Evolutionary conservation across 2,113 vertebrate species (phyloP).

Genomic region (Merops nubicus): DNA sequence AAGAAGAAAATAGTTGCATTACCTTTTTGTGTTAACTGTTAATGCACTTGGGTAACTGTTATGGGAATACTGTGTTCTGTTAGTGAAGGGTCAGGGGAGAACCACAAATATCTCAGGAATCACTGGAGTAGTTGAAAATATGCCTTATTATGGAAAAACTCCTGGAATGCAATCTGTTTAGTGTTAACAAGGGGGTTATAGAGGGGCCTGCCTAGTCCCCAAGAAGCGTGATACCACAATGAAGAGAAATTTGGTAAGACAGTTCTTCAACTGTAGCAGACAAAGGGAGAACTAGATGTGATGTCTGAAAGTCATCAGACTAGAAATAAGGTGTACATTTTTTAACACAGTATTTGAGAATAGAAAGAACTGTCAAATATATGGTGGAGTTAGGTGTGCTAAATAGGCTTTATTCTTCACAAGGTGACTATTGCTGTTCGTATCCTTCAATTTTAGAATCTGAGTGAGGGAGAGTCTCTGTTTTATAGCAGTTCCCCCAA

Average conservation of each 20-base stretch:
- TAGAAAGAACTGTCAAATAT: neutral
- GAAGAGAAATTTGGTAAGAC: neutral
- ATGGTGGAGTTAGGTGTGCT: neutral
- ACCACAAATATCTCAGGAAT: conserved; percentile 39
- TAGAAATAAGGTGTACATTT: neutral
- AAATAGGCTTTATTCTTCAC: neutral
- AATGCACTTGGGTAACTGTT: neutral
- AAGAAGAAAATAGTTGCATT: neutral
- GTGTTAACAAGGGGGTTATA: neutral
- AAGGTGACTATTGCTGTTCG: neutral
- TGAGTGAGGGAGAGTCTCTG: neutral
- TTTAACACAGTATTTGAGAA: neutral
- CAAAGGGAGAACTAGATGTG: neutral
- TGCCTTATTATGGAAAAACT: conserved; percentile 24
- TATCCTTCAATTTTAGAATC: neutral
- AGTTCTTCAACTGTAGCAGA: neutral
- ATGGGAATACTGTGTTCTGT: neutral
- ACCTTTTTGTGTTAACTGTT: neutral
- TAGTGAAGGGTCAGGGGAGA: conserved; percentile 11
- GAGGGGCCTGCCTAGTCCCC: neutral
- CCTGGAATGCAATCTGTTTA: neutral
- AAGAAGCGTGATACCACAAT: neutral
- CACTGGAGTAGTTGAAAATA: conserved; percentile 24
- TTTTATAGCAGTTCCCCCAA: neutral
- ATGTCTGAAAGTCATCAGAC: neutral